Evolutionary conservation across 1,140 invertebrate species (phyloP).

Genomic region (Drosophila kikkawai): DNA sequence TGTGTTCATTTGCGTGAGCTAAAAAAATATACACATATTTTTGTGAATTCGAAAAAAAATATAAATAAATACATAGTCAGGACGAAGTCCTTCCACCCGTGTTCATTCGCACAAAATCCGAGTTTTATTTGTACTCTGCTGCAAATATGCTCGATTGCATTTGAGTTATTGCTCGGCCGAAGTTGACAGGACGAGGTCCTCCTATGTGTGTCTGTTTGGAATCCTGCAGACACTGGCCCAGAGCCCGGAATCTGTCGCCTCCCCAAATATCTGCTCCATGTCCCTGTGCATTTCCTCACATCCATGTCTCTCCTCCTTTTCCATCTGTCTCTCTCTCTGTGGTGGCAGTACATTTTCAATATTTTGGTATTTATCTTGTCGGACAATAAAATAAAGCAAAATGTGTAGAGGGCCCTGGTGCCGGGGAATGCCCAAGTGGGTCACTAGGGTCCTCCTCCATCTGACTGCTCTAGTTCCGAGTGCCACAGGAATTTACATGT

Average conservation of each 20-base stretch:
- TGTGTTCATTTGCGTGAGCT: slow-evolving; percentile 21
- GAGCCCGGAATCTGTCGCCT: slow-evolving; percentile 4
- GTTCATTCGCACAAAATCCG: slow-evolving; percentile 19
- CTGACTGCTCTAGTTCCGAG: slow-evolving; percentile 39
- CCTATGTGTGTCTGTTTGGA: neutral
- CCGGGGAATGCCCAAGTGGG: slow-evolving; percentile 47
- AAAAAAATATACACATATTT: slow-evolving; percentile 22
- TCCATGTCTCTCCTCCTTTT: slow-evolving; percentile 5
- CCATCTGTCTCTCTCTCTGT: neutral
- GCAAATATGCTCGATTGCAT: slow-evolving; percentile 80
- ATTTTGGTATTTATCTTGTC: slow-evolving; percentile 83
- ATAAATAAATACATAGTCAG: slow-evolving; percentile 1
- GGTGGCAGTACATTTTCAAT: slow-evolving; percentile 67
- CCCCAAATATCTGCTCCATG: slow-evolving; percentile 19
- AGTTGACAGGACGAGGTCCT: slow-evolving; percentile 49
- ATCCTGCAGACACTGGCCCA: slow-evolving; percentile 5
- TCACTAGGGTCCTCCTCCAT: slow-evolving; percentile 49
- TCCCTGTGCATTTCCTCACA: slow-evolving; percentile 28
- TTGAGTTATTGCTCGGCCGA: slow-evolving; percentile 74
- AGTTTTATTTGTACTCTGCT: slow-evolving; percentile 66
- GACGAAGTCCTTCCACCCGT: slow-evolving; percentile 1
- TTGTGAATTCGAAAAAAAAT: neutral
- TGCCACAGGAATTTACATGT: slow-evolving; percentile 76
- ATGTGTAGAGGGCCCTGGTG: slow-evolving; percentile 8
- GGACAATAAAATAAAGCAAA: slow-evolving; percentile 83